Evolutionary conservation across 2,113 vertebrate species (phyloP).

Genomic region (Oenanthe oenanthe): DNA sequence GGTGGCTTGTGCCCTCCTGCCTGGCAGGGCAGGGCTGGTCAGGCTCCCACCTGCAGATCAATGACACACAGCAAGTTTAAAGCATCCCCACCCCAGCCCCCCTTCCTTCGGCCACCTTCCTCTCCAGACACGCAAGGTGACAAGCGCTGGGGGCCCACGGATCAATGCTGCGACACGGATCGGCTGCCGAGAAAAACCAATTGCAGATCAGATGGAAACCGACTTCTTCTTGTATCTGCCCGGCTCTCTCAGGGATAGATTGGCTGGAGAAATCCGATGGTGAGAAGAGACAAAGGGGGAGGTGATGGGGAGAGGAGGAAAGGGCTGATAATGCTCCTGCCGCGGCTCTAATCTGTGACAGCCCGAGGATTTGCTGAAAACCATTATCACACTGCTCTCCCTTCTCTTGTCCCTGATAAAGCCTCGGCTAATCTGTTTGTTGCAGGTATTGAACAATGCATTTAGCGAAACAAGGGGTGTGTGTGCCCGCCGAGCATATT

Average conservation of each 20-base stretch:
- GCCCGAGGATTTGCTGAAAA: constrained; percentile 92
- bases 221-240: constrained; percentile 92
- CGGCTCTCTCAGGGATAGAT: constrained; percentile 82
- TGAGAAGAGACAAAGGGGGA: constrained; percentile 79
- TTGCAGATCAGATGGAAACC: constrained; percentile 88
- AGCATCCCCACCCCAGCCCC: not conserved
- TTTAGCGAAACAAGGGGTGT: constrained; percentile 79
- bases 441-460: constrained; percentile 92
- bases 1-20: not conserved
- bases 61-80: constrained; percentile 72
- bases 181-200: constrained; percentile 86
- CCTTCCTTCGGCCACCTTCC: constrained; percentile 4
- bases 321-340: constrained; percentile 81
- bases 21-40: constrained; percentile 30
- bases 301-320: constrained; percentile 68
- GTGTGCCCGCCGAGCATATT: not conserved
- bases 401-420: constrained; percentile 90
- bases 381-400: constrained; percentile 88
- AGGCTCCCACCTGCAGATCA: constrained; percentile 51
- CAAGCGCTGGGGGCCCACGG: constrained; percentile 57
- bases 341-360: constrained; percentile 92
- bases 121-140: constrained; percentile 76
- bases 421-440: constrained; percentile 93
- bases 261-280: constrained; percentile 90
- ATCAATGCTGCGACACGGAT: constrained; percentile 81